Evolutionary conservation across 2,797 vertebrate species (phyloP).

Genomic region (Fratercula arctica): DNA sequence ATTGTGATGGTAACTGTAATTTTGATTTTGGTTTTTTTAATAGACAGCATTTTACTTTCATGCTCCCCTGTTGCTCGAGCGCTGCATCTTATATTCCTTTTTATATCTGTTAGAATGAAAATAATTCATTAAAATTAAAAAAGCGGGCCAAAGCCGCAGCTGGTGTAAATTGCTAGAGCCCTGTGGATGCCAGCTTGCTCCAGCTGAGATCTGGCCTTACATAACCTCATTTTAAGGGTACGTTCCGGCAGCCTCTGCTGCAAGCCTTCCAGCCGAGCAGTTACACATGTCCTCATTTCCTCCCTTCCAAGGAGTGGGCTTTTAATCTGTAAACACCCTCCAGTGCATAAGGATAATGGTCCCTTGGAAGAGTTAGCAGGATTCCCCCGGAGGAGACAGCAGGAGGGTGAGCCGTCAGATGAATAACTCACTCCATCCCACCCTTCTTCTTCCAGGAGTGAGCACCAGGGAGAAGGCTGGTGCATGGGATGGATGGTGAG

Average conservation of each 20-base stretch:
- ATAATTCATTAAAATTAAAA: slow-evolving; percentile 65
- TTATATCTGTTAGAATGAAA: not conserved
- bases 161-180: slow-evolving; percentile 51
- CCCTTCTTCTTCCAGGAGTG: not conserved
- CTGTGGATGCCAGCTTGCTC: slow-evolving; percentile 43
- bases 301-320: not conserved
- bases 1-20: not conserved
- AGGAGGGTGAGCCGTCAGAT: not conserved
- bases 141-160: slow-evolving; percentile 49
- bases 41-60: not conserved
- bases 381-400: not conserved
- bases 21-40: slow-evolving; percentile 9
- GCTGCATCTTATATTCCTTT: not conserved
- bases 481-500: not conserved
- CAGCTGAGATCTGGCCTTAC: slow-evolving; percentile 59
- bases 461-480: not conserved
- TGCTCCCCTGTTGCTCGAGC: not conserved
- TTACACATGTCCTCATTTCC: not conserved
- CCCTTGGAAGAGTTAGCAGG: not conserved
- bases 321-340: not conserved
- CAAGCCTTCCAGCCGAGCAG: slow-evolving; percentile 18
- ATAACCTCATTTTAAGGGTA: slow-evolving; percentile 23
- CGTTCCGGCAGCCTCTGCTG: not conserved
- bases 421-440: not conserved
- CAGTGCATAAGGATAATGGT: not conserved